phyloP scores from a whole-genome alignment of 2,797 vertebrate species.

The Parauchenoglanis punctatus region DNA sequence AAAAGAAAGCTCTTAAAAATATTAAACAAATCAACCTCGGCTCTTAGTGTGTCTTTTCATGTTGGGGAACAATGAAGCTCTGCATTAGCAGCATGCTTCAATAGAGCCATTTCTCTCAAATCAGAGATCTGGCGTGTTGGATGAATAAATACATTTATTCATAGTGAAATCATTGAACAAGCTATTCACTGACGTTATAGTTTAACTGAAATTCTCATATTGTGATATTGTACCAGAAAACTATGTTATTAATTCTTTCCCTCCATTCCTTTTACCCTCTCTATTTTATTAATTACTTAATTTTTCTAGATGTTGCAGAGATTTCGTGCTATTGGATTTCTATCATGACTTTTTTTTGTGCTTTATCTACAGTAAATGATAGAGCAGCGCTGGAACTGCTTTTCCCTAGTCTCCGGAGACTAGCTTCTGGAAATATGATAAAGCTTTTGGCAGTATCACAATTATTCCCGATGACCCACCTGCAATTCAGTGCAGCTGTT shows the following conservation, averaged over 20 bases:
- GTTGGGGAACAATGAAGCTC: constrained; percentile 71
- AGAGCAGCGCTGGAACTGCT: constrained; percentile 49
- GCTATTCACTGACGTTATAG: not conserved
- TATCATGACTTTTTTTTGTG: constrained; percentile 50
- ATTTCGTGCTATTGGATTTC: constrained; percentile 51
- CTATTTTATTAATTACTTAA: constrained; percentile 23
- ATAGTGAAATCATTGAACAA: not conserved
- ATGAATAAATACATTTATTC: not conserved
- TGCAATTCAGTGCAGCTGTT: constrained; percentile 58
- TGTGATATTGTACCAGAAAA: not conserved
- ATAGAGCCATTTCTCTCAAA: constrained; percentile 56
- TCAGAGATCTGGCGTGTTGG: not conserved
- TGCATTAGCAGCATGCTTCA: constrained; percentile 65
- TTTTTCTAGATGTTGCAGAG: constrained; percentile 34
- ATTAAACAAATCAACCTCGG: constrained; percentile 75
- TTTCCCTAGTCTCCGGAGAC: constrained; percentile 28
- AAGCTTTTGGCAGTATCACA: constrained; percentile 57
- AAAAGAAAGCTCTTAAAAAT: constrained; percentile 71
- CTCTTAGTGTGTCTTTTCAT: constrained; percentile 62
- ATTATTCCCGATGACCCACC: constrained; percentile 69
- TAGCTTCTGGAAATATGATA: constrained; percentile 49
- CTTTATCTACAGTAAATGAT: constrained; percentile 62
- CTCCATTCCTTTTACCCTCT: not conserved
- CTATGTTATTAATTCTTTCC: not conserved
- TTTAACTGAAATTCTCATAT: not conserved